Base-by-base conservation (phyloP, 2,797 vertebrate species). In the Dicrostonyx torquatus region DNA sequence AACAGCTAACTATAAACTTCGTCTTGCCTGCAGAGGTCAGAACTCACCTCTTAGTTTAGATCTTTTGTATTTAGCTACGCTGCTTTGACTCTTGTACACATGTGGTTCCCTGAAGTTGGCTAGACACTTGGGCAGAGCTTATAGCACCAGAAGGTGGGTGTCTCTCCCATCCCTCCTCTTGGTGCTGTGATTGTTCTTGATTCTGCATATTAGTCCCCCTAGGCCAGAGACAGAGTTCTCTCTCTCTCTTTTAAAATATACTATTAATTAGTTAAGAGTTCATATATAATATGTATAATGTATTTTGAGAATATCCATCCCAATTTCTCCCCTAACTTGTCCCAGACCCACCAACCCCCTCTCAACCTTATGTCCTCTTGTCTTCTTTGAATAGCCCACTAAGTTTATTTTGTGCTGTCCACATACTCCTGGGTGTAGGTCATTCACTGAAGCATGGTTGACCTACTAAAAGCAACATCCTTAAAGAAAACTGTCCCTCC, bases 21-120 rank as follows among this genome's bases (percentile, higher is more conserved):
- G 12, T 40, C 68, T 77, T 10, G 0, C 66, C 24, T n/a, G 37
- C 45, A 70, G 45, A 2, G 14, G 5, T 45, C 8, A 11, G 29
- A 18, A 6, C 55, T 83, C 55, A 1, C 18, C n/a, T 18, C 45
- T 55, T 34, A 31, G 5, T 55, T 87, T 43, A 66, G 53, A 15
- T 73, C 40, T 66, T 73, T 66, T 12, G 4, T 48, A 55, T 76
- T 76, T 31, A 34, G 13, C n/a, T 45, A 48, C 4, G 17, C 20
- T 26, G n/a, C 55, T 70, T 10, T 55, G 26, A 31, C n/a, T 9
- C 40, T 37, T n/a, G 18, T 58, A 13, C 17, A 6, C 0, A 0
- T 18, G 0, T 60, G 55, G 73, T 11, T 34, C 10, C 5, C 34
- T 10, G 76, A 50, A 0, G 0, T 58, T 15, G 5, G 37, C 62